A percentile compares a stretch with the other conserved stretches of the same genome.
Evolutionary conservation across 2,888 invertebrate species (phyloP).

Genomic region (Bombyx huttoni): DNA sequence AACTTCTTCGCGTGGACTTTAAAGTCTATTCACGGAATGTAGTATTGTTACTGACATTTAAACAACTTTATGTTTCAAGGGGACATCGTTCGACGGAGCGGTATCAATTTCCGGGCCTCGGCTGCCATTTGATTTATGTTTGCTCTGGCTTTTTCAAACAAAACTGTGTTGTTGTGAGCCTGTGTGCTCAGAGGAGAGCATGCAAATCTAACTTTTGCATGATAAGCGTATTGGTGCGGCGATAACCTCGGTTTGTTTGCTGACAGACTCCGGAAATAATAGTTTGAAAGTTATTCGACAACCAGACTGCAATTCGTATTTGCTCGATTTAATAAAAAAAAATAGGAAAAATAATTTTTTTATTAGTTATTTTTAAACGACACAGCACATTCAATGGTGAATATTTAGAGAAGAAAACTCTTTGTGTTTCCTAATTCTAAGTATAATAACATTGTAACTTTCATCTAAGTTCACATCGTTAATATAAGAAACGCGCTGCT

Average conservation of each 20-base stretch:
- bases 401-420: too few relatives aligned
- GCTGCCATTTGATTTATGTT: slow-evolving; percentile 55
- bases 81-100: slow-evolving; percentile 36
- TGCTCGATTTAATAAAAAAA: too few relatives aligned
- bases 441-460: too few relatives aligned
- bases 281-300: background rate
- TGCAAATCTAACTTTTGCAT: background rate
- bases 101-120: slow-evolving; percentile 59
- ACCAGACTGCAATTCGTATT: too few relatives aligned
- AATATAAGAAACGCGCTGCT: too few relatives aligned
- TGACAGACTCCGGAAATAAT: background rate
- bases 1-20: background rate
- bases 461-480: too few relatives aligned
- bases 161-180: slow-evolving; percentile 10
- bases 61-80: slow-evolving; percentile 23
- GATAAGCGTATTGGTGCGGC: background rate
- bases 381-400: too few relatives aligned
- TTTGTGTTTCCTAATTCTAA: too few relatives aligned
- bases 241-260: background rate
- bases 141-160: slow-evolving; percentile 32
- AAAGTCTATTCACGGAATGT: slow-evolving; percentile 1
- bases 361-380: too few relatives aligned
- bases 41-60: slow-evolving; percentile 4
- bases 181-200: slow-evolving; percentile 8
- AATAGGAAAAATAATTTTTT: too few relatives aligned